Conservation (phyloP, 2,888 invertebrate genomes). For the Odontocolon sp. region DNA sequence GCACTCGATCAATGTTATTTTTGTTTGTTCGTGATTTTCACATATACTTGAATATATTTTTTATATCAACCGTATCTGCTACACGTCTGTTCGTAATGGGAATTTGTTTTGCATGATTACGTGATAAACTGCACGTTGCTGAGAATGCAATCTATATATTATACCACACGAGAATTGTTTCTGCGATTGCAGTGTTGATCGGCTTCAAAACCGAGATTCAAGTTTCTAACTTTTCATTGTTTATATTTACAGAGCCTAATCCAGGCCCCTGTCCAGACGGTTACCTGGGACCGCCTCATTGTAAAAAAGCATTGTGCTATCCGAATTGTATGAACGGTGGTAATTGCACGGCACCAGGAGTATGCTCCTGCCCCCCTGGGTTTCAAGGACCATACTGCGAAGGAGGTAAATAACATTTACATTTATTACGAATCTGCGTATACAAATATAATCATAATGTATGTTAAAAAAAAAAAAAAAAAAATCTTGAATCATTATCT, state of each 20-base stretch:
- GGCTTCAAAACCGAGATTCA: conserved; percentile 2
- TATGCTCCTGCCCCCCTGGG: conserved; percentile 93
- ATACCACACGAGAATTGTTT: conserved; percentile 48
- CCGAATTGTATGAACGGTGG: conserved; percentile 97
- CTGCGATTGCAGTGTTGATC: conserved; percentile 55
- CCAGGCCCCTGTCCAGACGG: conserved; percentile 95
- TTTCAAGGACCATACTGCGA: conserved; percentile 95
- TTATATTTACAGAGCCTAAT: conserved; percentile 89
- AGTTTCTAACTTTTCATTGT: conserved; percentile 6
- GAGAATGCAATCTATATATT: conserved; percentile 31
- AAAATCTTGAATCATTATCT: conserved; percentile 5
- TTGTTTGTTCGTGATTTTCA: background rate
- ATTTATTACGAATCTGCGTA: conserved; percentile 25
- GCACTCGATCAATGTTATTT: background rate
- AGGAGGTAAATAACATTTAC: conserved; percentile 85
- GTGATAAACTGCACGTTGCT: conserved; percentile 40
- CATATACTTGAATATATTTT: background rate
- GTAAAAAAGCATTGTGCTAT: conserved; percentile 94
- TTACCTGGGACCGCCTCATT: conserved; percentile 92
- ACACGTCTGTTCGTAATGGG: background rate
- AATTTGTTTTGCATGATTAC: conserved; percentile 18
- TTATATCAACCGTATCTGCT: background rate
- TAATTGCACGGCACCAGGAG: conserved; percentile 93
- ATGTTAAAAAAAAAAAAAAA: conserved; percentile 12
- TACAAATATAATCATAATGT: conserved; percentile 15